Evolutionary conservation across 1,140 invertebrate species (phyloP), one percentile per base, ranked within the genome.

Genomic region (Venustaconcha ellipsiformis): DNA sequence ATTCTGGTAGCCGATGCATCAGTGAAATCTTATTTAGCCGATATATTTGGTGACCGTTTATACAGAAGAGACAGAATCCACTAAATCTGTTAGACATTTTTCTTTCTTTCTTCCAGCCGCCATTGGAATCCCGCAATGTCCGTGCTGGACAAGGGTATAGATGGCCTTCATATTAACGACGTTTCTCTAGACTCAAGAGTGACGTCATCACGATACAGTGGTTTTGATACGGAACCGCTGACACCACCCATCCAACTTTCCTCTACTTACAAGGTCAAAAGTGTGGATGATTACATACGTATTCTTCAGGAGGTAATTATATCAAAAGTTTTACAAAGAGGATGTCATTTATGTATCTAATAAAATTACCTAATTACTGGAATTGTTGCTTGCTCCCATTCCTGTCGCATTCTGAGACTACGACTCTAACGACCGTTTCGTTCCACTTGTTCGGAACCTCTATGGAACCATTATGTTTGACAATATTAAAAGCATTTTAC

Each of bases 181-280:
- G 73, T 84, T n/a, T 72, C 77, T 23, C 18, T 77, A 20, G 82
- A 83, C 30, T 86, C 84, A 1, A 64, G 74, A 14, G 78, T 82
- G 0, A 76, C 81, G 14, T 74, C 78, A 14, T 72, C 82, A 56
- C 67, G 78, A 37, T 78, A 56, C 57, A 72, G 75, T 15, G 81
- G 82, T 58, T 81, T 80, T 0, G 48, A 60, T 12, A 85, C 83
- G 18, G 72, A 83, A 20, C 85, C 87, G 0, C 14, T 88, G 37
- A 82, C 83, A 3, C 77, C 81, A 1, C 86, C 87, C 30, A 86
- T 88, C 48, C 83, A 78, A 48, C 86, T 88, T 66, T 80, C 85
- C 2, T 82, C 83, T 18, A 88, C 86, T 2, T 88, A 86, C 72
- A 75, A 77, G 26, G 64, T 87, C 15, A 78, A 82, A 12, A 80